Evolutionary conservation across 2,797 vertebrate species (phyloP).

Genomic region (Coregonus sp.): DNA sequence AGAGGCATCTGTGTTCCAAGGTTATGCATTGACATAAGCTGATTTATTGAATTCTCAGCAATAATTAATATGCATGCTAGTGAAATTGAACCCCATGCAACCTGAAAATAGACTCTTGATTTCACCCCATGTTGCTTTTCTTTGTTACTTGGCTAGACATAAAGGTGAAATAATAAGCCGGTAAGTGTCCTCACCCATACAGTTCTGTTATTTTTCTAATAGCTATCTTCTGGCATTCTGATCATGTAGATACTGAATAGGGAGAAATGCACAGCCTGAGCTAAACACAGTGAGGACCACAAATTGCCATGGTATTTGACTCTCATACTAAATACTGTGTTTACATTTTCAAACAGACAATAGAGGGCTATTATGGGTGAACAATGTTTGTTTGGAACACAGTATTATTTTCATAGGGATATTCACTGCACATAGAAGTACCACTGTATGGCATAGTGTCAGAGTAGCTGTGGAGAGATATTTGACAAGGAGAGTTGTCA

Average conservation of each 20-base stretch:
- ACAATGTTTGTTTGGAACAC: not conserved
- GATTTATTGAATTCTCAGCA: constrained; percentile 50
- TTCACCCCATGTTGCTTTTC: constrained; percentile 22
- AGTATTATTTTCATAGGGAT: not conserved
- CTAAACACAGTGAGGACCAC: not conserved
- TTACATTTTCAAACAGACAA: not conserved
- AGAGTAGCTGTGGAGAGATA: no score
- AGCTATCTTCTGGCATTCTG: not conserved
- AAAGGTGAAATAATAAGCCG: constrained; percentile 12
- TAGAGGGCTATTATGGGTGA: not conserved
- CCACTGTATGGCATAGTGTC: no score
- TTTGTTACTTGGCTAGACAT: constrained; percentile 19
- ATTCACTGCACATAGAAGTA: not conserved
- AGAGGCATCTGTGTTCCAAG: not conserved
- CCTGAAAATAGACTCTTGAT: constrained; percentile 28
- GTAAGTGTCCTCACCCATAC: not conserved
- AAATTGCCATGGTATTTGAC: not conserved
- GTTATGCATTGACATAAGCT: not conserved
- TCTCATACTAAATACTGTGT: no score
- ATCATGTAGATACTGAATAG: not conserved
- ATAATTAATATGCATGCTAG: constrained; percentile 44
- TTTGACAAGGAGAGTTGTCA: not conserved
- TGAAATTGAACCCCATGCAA: constrained; percentile 48
- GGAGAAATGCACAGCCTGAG: not conserved
- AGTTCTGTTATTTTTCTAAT: not conserved